Evolutionary conservation across 2,888 invertebrate species (phyloP).

Genomic region (Acleris literana): DNA sequence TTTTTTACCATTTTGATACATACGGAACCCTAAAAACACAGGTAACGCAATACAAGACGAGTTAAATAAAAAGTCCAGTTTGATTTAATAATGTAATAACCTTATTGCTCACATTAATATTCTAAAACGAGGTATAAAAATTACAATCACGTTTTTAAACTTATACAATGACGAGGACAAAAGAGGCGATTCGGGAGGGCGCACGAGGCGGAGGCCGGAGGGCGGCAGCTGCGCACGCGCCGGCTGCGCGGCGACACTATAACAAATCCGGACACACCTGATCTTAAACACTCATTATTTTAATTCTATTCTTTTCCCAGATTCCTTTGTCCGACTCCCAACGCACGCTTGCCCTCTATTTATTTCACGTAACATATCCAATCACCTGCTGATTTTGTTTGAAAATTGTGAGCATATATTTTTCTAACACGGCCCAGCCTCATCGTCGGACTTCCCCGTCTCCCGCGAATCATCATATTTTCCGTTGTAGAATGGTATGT

Average conservation of each 20-base stretch:
- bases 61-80: conserved; percentile 26
- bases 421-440: no score
- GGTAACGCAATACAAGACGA: conserved; percentile 3
- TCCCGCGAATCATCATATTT: conserved; percentile 77
- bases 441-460: no score
- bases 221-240: conserved; percentile 71
- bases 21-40: no score
- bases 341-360: conserved; percentile 49
- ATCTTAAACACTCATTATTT: conserved; percentile 73
- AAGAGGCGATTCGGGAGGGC: conserved; percentile 29
- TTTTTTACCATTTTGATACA: no score
- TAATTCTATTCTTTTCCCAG: conserved; percentile 64
- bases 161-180: conserved; percentile 36
- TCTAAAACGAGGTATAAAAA: conserved; percentile 33
- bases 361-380: conserved; percentile 40
- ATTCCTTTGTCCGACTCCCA: conserved; percentile 48
- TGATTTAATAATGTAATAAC: conserved; percentile 19
- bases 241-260: conserved; percentile 78
- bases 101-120: conserved; percentile 26
- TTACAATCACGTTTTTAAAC: conserved; percentile 31
- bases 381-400: conserved; percentile 23
- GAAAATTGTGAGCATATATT: no score
- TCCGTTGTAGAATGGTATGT: conserved; percentile 88
- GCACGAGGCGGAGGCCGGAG: conserved; percentile 52
- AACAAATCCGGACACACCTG: conserved; percentile 80